Percentiles rank a stretch among this genome's conserved stretches.
phyloP scores from a whole-genome alignment of 2,113 vertebrate species.

The Semicossyphus pulcher region DNA sequence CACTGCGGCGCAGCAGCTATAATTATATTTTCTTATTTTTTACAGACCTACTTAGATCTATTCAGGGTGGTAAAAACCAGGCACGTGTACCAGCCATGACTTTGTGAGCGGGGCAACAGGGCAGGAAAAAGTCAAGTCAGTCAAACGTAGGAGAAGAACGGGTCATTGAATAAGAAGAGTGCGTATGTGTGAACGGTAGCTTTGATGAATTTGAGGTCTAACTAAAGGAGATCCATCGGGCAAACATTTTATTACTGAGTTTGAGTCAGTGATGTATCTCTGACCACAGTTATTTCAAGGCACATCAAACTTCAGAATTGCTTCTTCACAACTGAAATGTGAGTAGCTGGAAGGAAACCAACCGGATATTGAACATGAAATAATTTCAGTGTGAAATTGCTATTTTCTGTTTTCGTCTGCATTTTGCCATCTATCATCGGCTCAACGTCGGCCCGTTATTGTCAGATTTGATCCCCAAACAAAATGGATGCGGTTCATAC shows the following conservation, averaged over 20 bases:
- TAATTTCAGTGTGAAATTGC: conserved; percentile 69
- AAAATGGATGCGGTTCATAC: conserved; percentile 71
- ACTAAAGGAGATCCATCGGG: conserved; percentile 21
- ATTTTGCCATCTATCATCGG: conserved; percentile 63
- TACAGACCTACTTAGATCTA: background rate
- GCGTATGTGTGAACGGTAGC: background rate
- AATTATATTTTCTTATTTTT: background rate
- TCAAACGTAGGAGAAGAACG: background rate
- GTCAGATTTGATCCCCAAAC: conserved; percentile 70
- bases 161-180: background rate
- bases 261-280: conserved; percentile 41
- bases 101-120: background rate
- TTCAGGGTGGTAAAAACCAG: background rate
- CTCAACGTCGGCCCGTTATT: conserved; percentile 55
- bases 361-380: conserved; percentile 74
- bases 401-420: conserved; percentile 56
- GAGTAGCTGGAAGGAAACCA: conserved; percentile 59
- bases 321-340: conserved; percentile 44
- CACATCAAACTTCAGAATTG: conserved; percentile 56
- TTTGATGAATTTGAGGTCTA: conserved; percentile 14
- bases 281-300: conserved; percentile 54
- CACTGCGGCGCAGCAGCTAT: too few species aligned
- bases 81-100: background rate
- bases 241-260: conserved; percentile 13
- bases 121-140: background rate